Evolutionary conservation across 2,888 invertebrate genomes (phyloP), one percentile per base, ranked within the genome.

Genomic region (Drosophila ochracea): DNA sequence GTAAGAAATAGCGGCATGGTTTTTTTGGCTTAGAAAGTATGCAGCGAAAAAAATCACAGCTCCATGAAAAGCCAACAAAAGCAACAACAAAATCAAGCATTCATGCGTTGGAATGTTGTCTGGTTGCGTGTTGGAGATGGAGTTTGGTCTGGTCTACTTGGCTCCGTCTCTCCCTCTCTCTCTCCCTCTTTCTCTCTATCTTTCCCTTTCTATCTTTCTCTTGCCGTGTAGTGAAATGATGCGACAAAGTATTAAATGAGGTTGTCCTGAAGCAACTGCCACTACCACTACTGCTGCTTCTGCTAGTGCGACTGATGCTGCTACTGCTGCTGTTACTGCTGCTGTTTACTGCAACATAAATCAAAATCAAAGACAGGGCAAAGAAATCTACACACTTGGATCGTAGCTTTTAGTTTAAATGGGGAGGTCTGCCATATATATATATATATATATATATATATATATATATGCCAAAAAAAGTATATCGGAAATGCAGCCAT

Each of bases 241-340:
- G 86, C 87, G 87, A 84, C 89, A 89, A 86, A 89, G 86, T 83
- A 89, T 82, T 79, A 86, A 89, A 84, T 86, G 82, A 84, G 89
- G 86, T 85, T 83, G 83, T 73, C 77, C 71, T 60, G 13, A 57
- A 57, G 78, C 75, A 68, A 76, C 61, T 61, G 64, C 63, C 49
- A 43, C 55, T 60, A 63, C 78, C 59, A 50, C 67, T 25, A 35
- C 68, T 71, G 60, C 74, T 74, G 74, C 9, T 9, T 9, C 41
- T 41, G 78, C 71, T 66, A 71, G 60, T 61, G 67, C 63, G 39
- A 49, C 61, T 68, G 57, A 68, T 71, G 53, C 64, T 76, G 50
- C 63, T 61, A 43, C 69, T 31, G 31, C 0, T 30, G 30, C 30
- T 77, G 74, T 76, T 61, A 43, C 69, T 31, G 31, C 1, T 77